phyloP scores from a whole-genome alignment of 2,113 vertebrate genomes.

The Stigmatopora argus region DNA sequence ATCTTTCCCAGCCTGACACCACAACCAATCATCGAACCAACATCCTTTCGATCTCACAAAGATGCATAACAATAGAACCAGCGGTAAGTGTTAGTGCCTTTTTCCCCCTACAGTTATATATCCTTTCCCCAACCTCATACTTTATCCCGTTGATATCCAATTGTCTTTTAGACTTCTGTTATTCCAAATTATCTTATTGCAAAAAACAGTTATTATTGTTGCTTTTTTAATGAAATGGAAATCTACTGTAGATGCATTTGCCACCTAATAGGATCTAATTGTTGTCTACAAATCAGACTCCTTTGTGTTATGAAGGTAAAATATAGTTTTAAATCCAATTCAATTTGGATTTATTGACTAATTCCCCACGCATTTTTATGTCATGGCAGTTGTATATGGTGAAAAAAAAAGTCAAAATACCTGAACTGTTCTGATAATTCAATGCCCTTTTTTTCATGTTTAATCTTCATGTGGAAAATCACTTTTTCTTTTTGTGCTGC shows the following conservation, averaged over 20 bases:
- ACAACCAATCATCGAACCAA: conserved; percentile 46
- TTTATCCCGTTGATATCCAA: too few species aligned
- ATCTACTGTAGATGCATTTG: too few species aligned
- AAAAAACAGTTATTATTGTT: too few species aligned
- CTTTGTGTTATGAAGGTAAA: too few species aligned
- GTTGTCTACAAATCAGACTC: too few species aligned
- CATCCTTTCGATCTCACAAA: conserved; percentile 58
- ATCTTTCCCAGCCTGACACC: conserved; percentile 61
- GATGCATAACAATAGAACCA: conserved; percentile 70
- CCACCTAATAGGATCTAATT: too few species aligned
- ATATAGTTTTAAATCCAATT: too few species aligned
- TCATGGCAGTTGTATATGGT: not conserved
- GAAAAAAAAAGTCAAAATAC: conserved; percentile 20
- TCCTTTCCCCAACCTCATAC: not conserved
- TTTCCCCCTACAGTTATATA: too few species aligned
- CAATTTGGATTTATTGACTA: too few species aligned
- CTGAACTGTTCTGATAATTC: conserved; percentile 15
- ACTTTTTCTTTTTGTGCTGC: not conserved
- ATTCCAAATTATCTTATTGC: too few species aligned
- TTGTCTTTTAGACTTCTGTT: too few species aligned
- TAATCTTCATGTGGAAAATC: not conserved
- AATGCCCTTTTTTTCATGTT: not conserved
- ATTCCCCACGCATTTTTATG: not conserved
- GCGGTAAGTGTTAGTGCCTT: conserved; percentile 62
- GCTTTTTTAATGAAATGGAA: too few species aligned